These are phyloP conservation scores for Quadroppia sp. DNA, from an alignment of 2,888 invertebrate genomes.

Conservation along the genomic window DNA sequence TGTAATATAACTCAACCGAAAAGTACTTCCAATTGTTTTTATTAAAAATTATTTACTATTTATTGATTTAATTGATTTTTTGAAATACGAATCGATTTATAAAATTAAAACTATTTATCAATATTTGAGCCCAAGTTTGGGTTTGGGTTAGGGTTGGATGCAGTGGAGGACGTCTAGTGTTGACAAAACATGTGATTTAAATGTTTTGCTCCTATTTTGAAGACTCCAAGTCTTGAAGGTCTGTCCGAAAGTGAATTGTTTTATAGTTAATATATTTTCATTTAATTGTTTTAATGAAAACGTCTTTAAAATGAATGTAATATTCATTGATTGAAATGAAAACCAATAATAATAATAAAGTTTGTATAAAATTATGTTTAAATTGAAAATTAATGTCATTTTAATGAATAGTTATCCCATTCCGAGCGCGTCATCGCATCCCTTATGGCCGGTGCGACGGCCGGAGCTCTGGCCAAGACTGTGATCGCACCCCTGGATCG, in stretches of 20 bases:
- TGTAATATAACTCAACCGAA: no score
- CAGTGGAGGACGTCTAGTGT: not conserved
- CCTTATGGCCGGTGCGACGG: slow-evolving; percentile 81
- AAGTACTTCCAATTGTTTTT: no score
- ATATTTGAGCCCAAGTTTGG: no score
- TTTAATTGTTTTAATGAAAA: not conserved
- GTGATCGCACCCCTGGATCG: slow-evolving; percentile 94
- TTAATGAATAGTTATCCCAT: slow-evolving; percentile 3
- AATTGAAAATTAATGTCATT: not conserved
- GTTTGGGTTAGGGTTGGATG: not conserved
- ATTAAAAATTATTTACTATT: no score
- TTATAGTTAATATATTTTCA: not conserved
- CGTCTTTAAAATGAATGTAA: not conserved
- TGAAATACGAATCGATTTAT: no score
- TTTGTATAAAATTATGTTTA: not conserved
- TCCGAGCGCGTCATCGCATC: slow-evolving; percentile 64
- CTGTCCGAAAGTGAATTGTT: not conserved
- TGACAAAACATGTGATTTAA: not conserved
- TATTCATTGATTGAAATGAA: not conserved
- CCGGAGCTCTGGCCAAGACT: slow-evolving; percentile 91
- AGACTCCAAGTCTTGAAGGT: not conserved
- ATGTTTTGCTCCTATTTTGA: not conserved
- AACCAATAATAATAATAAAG: not conserved
- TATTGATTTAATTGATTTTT: no score
- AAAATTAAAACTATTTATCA: no score